These are phyloP conservation scores for Caranx melampygus DNA, from an alignment of 2,113 vertebrate species.

Conservation along the genomic window DNA sequence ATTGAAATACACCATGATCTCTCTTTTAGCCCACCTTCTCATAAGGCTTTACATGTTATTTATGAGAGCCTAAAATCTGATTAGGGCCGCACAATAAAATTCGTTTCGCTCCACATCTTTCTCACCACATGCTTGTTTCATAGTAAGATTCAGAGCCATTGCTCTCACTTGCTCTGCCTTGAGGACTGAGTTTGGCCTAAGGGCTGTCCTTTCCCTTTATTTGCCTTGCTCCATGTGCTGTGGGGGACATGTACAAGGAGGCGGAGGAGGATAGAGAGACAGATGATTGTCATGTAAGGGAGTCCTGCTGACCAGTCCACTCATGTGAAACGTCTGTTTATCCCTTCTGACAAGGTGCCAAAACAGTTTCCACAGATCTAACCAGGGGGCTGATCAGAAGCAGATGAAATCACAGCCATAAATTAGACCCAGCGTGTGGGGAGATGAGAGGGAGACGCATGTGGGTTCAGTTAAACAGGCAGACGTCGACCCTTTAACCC, in stretches of 20 bases:
- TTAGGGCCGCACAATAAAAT: conserved; percentile 8
- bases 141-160: conserved; percentile 7
- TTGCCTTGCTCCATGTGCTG: not conserved
- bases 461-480: conserved; percentile 72
- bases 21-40: conserved; percentile 9
- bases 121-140: not conserved
- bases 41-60: not conserved
- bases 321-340: conserved; percentile 69
- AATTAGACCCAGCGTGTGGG: conserved; percentile 67
- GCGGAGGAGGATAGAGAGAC: conserved; percentile 7
- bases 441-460: conserved; percentile 63
- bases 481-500: conserved; percentile 27
- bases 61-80: conserved; percentile 13
- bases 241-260: conserved; percentile 1
- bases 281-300: conserved; percentile 55
- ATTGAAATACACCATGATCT: conserved; percentile 2
- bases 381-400: conserved; percentile 73
- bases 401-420: conserved; percentile 78
- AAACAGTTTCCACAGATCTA: conserved; percentile 78
- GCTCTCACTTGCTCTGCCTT: not conserved
- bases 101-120: not conserved
- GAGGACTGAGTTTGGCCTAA: not conserved
- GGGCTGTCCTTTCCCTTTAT: conserved; percentile 13
- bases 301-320: conserved; percentile 58
- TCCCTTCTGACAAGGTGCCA: conserved; percentile 79